Conservation (phyloP, 2,888 invertebrate genomes). For the Harpagoxenus sublaevis region DNA sequence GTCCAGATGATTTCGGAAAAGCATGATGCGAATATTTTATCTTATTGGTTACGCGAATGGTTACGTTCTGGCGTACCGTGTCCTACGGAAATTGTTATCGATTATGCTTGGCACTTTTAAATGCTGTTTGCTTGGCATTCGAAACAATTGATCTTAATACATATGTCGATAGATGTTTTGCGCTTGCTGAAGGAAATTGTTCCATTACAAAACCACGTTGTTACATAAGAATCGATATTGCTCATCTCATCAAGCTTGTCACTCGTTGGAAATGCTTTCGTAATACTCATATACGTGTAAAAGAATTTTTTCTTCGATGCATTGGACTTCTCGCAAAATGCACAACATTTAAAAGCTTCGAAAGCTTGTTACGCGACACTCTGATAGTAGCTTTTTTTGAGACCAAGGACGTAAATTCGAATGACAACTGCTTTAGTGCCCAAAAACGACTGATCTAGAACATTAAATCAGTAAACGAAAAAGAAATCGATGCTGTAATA, state of each 20-base stretch:
- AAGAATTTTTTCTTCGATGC: no score
- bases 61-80: not conserved
- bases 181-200: not conserved
- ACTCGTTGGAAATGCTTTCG: conserved; percentile 8
- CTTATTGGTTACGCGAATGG: conserved; percentile 29
- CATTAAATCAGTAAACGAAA: no score
- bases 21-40: not conserved
- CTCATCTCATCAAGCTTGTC: conserved; percentile 3
- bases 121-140: conserved; percentile 5
- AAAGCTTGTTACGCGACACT: no score
- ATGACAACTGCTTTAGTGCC: no score
- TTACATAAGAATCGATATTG: not conserved
- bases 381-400: no score
- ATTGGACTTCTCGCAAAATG: no score
- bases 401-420: no score
- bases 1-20: conserved; percentile 11
- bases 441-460: no score
- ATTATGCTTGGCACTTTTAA: conserved; percentile 7
- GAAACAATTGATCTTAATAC: not conserved
- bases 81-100: conserved; percentile 5
- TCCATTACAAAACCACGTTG: not conserved
- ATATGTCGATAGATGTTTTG: not conserved
- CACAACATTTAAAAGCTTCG: no score
- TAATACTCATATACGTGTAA: no score
- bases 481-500: no score